Percentiles rank a stretch among this genome's conserved stretches.
Conservation (phyloP, 2,797 vertebrate genomes). For the Corythornis leucogaster region DNA sequence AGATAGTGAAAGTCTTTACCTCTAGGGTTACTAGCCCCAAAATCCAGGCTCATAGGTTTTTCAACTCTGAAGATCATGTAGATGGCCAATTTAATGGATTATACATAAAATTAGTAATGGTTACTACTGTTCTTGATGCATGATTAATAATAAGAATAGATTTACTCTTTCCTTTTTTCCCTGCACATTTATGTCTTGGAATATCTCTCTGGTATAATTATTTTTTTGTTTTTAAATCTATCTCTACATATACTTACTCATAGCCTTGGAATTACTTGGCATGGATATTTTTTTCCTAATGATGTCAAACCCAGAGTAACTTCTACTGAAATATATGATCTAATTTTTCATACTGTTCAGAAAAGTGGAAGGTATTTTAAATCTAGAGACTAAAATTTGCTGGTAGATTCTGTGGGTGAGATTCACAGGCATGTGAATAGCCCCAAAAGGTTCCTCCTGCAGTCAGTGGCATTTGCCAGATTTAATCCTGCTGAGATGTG, state of each 20-base stretch:
- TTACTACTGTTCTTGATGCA: background rate
- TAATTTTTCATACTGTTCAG: background rate
- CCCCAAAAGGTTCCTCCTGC: background rate
- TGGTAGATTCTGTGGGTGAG: background rate
- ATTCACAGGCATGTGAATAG: background rate
- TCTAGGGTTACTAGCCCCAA: background rate
- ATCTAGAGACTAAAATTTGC: background rate
- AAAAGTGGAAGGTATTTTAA: background rate
- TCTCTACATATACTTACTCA: background rate
- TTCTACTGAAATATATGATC: background rate
- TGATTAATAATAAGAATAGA: background rate
- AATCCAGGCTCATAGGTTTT: background rate
- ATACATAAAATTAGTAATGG: background rate
- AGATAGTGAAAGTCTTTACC: background rate
- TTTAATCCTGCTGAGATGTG: background rate
- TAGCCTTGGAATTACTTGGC: background rate
- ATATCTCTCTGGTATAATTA: background rate
- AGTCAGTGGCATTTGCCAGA: background rate
- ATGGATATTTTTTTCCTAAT: background rate
- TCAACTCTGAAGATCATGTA: background rate
- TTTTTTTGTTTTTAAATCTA: conserved; percentile 28
- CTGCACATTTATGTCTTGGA: background rate
- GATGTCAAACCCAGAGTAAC: background rate
- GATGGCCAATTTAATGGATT: background rate
- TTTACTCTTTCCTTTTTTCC: background rate